These are phyloP conservation scores for Rhodophaea formosa DNA, from an alignment of 2,888 invertebrate genomes.

Conservation along the genomic window DNA sequence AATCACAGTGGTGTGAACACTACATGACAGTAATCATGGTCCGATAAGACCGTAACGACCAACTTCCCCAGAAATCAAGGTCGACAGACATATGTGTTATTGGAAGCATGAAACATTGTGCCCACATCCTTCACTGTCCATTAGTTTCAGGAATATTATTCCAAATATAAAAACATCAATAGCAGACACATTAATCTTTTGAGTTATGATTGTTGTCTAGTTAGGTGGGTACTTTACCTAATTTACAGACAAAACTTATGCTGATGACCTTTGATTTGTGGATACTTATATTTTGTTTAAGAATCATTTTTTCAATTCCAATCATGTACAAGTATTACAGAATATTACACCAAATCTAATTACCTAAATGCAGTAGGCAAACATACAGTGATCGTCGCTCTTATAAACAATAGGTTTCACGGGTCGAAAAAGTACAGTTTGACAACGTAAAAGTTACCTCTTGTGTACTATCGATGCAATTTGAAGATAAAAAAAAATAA, in stretches of 20 bases:
- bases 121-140: slow-evolving; percentile 2
- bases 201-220: not conserved
- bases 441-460: not conserved
- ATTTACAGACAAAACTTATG: not conserved
- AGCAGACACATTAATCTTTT: slow-evolving; percentile 8
- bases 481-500: not conserved
- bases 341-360: no score
- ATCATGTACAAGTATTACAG: no score
- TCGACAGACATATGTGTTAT: not conserved
- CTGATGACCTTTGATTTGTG: not conserved
- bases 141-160: slow-evolving; percentile 5
- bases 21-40: slow-evolving; percentile 46
- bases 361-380: no score
- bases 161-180: slow-evolving; percentile 3
- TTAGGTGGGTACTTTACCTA: no score
- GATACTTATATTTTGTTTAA: no score
- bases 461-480: not conserved
- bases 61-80: slow-evolving; percentile 15
- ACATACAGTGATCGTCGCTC: no score
- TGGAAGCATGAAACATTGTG: not conserved
- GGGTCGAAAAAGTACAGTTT: no score
- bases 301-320: no score
- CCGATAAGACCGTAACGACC: slow-evolving; percentile 23
- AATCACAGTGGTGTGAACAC: slow-evolving; percentile 33
- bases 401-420: no score